phyloP scores from a whole-genome alignment of 2,113 vertebrate genomes.

The Tympanuchus pallidicinctus region DNA sequence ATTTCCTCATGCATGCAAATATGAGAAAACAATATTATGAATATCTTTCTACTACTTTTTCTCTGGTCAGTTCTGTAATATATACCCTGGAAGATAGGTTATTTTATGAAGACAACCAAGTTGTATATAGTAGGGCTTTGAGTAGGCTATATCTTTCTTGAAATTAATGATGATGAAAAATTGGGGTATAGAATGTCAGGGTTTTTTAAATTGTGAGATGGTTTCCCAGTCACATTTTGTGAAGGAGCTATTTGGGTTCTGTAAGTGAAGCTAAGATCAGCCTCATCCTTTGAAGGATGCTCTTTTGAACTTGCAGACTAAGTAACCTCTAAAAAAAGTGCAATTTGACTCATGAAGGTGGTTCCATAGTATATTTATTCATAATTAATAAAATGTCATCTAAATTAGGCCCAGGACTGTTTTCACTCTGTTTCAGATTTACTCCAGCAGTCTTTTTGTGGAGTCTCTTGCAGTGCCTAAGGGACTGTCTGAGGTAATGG shows the following conservation, averaged over 20 bases:
- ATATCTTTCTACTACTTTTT: background rate
- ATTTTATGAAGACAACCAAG: background rate
- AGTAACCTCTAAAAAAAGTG: background rate
- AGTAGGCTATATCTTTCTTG: background rate
- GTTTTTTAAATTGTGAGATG: fast-evolving
- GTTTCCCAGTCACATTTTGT: background rate
- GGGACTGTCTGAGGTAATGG: background rate
- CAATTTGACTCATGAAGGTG: background rate
- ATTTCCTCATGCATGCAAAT: background rate
- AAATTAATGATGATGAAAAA: background rate
- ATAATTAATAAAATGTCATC: background rate
- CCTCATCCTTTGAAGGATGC: background rate
- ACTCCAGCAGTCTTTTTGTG: background rate
- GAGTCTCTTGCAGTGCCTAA: background rate
- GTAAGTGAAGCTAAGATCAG: background rate
- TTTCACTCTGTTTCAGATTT: background rate
- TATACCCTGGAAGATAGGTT: background rate
- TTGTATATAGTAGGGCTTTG: background rate
- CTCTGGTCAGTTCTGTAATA: background rate
- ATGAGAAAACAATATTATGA: background rate
- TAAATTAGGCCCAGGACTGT: background rate
- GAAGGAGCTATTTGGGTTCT: background rate
- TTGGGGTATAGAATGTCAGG: background rate
- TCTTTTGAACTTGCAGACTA: background rate
- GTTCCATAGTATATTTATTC: background rate